Conservation (phyloP, 1,140 invertebrate species). For the Vanessa tameamea region DNA sequence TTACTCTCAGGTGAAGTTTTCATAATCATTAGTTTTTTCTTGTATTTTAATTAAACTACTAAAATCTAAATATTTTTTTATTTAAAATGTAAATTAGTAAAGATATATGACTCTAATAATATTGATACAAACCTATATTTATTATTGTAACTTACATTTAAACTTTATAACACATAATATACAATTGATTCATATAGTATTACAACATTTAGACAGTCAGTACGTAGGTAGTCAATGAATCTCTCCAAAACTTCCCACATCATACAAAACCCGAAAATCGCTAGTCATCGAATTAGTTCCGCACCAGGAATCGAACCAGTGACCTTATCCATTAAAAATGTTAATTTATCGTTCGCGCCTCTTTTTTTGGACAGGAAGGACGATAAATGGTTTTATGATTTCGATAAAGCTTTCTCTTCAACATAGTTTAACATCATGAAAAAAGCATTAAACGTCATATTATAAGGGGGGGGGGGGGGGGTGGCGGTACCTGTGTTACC, state of each 20-base stretch:
- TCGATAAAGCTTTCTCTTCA: slow-evolving; percentile 26
- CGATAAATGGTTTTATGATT: slow-evolving; percentile 12
- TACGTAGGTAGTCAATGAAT: not conserved
- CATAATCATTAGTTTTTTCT: not conserved
- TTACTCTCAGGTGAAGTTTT: slow-evolving; percentile 2
- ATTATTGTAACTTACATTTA: too few relatives aligned
- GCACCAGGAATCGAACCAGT: slow-evolving; percentile 30
- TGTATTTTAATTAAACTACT: too few relatives aligned
- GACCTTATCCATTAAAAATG: slow-evolving; percentile 32
- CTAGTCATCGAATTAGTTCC: slow-evolving; percentile 37
- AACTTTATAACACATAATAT: too few relatives aligned
- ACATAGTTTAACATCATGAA: not conserved
- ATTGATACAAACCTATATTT: too few relatives aligned
- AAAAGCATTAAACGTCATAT: too few relatives aligned
- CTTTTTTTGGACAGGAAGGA: slow-evolving; percentile 3
- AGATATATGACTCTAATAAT: too few relatives aligned
- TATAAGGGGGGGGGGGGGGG: too few relatives aligned
- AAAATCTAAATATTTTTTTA: too few relatives aligned
- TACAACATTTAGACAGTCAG: not conserved
- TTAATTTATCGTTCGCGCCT: slow-evolving; percentile 23
- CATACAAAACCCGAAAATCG: not conserved
- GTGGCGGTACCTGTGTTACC: too few relatives aligned
- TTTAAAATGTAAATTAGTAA: too few relatives aligned
- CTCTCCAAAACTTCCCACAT: slow-evolving; percentile 16
- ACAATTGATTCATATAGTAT: too few relatives aligned